Conservation (phyloP, 2,113 vertebrate species). For the Paralichthys olivaceus region DNA sequence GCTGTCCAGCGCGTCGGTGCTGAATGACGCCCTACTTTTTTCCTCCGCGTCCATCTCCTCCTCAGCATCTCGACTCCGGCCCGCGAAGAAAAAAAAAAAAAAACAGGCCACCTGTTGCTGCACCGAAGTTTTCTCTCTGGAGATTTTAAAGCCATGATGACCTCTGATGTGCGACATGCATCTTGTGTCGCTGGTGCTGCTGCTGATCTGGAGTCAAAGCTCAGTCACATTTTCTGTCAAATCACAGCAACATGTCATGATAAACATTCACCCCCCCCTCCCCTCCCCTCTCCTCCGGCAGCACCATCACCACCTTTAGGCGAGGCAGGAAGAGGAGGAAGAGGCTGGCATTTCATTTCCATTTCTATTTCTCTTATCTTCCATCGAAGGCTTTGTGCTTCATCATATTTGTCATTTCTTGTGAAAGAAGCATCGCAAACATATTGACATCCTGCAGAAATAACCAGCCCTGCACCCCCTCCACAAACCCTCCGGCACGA, state of each 20-base stretch:
- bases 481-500: background rate
- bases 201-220: constrained; percentile 7
- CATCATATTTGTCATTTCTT: too few species aligned
- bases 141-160: constrained; percentile 46
- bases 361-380: constrained; percentile 28
- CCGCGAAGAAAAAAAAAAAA: constrained; percentile 45
- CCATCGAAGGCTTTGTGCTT: background rate
- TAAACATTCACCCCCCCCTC: constrained; percentile 46
- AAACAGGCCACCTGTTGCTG: constrained; percentile 85
- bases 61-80: constrained; percentile 68
- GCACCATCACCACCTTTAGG: constrained; percentile 34
- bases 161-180: constrained; percentile 4
- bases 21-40: constrained; percentile 82
- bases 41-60: constrained; percentile 60
- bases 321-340: constrained; percentile 69
- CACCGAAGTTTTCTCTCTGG: constrained; percentile 80
- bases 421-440: background rate
- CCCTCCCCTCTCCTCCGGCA: background rate
- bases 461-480: too few species aligned
- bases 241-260: constrained; percentile 69
- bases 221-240: constrained; percentile 32
- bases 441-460: background rate
- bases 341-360: constrained; percentile 3
- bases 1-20: constrained; percentile 82
- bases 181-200: constrained; percentile 3